Evolutionary conservation across 2,888 invertebrate species (phyloP), one percentile per base, ranked within the genome.

Genomic region (Agrotis segetum): DNA sequence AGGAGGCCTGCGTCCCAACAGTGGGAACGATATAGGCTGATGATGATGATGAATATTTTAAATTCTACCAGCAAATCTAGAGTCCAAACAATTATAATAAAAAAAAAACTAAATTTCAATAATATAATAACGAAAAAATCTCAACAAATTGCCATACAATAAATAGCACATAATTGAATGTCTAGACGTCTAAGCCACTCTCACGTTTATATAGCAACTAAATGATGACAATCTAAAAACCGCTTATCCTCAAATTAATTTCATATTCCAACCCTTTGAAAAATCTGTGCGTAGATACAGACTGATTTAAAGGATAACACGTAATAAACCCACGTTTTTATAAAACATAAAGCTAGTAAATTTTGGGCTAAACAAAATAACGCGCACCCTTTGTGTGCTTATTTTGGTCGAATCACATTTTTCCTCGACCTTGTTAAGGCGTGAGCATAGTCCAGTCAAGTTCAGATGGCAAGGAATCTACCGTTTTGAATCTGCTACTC

Each of bases 381-480:
- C n/a, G 13, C 55, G 19, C 16, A 53, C 13, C 49, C 46, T 79
- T 79, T 78, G 58, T 55, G 9, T 47, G 50, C 44, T 52, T 29
- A 66, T 70, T 77, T 71, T 52, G 55, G 63, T 77, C 34, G 40
- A 67, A 78, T 62, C 44, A 24, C 13, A 58, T 53, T 77, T 82
- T 67, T 67, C 55, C 63, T 64, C 44, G 21, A 50, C 6, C 2
- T 46, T 4, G 17, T 50, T 67, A 67, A 49, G 67, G 67, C 17
- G 19, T 14, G 50, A 75, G 55, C 47, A 76, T 40, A 75, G 40
- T 78, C 7, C n/a, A 63, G 46, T 63, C 55, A 50, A 67, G 29
- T 64, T 79, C n/a, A 61, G 46, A 63, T 78, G 73, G 74, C 59
- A 49, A 64, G 29, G 47, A 64, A 74, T 59, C 50, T 52, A 64